These are phyloP conservation scores for Drosophila mimica DNA, from an alignment of 2,888 invertebrate genomes.

Conservation along the genomic window DNA sequence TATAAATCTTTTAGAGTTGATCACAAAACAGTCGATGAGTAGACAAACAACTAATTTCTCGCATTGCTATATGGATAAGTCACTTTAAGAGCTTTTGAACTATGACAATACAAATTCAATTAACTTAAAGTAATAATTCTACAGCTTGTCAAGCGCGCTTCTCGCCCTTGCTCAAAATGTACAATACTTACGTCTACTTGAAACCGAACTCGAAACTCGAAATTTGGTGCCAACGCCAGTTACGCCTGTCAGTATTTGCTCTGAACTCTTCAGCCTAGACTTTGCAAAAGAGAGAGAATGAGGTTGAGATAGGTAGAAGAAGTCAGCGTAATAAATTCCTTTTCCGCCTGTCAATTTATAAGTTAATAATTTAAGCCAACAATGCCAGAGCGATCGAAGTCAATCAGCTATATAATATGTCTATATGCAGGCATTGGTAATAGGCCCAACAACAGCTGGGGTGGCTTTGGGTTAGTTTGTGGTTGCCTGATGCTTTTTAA, in stretches of 20 bases:
- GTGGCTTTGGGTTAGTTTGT: constrained; percentile 13
- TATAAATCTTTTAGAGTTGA: background rate
- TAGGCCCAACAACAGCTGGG: background rate
- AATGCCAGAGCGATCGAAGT: constrained; percentile 65
- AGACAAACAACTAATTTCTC: background rate
- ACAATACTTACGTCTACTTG: background rate
- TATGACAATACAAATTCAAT: background rate
- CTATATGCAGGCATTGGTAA: constrained; percentile 31
- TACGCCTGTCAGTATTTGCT: background rate
- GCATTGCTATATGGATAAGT: background rate
- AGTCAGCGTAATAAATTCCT: constrained; percentile 21
- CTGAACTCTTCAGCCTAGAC: background rate
- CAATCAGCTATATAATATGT: constrained; percentile 74
- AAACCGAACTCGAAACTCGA: constrained; percentile 2
- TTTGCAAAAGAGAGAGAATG: background rate
- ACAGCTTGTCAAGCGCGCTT: background rate
- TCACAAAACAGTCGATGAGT: too few species aligned
- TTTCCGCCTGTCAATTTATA: constrained; percentile 68
- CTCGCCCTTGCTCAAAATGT: background rate
- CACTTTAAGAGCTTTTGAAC: background rate
- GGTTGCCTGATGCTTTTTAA: constrained; percentile 71
- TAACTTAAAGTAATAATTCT: background rate
- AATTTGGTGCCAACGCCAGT: constrained; percentile 18
- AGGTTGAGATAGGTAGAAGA: background rate
- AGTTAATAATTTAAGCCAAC: constrained; percentile 73